Base-by-base conservation (phyloP, 92 coral and sea anemone species). In the Umimayanthus kanabou region DNA sequence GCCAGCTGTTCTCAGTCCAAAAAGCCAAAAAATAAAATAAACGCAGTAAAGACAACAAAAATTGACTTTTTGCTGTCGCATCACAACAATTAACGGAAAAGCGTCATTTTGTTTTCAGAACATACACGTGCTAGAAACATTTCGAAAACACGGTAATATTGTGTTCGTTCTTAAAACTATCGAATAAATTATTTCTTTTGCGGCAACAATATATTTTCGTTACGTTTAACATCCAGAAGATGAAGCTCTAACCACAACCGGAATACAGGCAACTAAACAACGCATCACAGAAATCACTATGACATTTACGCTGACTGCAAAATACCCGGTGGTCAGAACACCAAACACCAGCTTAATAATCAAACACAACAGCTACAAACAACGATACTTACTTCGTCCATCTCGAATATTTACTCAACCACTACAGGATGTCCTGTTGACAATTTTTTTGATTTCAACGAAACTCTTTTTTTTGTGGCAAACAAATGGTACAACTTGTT, bases 301-400 rank as follows among this genome's bases (percentile, higher is more conserved):
- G 13, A 53, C 25, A 39, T 80, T 57, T 61, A 61, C 45, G 20
- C 37, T 49, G 49, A 67, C 39, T 69, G 49, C 23, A 47, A 45
- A 69, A 83, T 83, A 39, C 65, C 76, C 45, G 71, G 71, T 71
- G 78, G 77, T 55, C 26, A 49, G 64, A 70, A 70, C 10, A 83
- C 25, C 42, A 39, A 30, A 83, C 87, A 83, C 87, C 87, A 69
- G 87, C 64, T 13, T 78, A 33, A 7, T 47, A 80, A 80, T 33
- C 58, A 80, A 55, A 83, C 78, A 82, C 75, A 67, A 13, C 58
- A 42, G 53, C n/a, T 49, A 23, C 69, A 61, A 83, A 83, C 42
- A 83, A 16, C 43, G 43, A 26, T 13, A 81, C 20, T 83, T 83
- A 83, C 87, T 74, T 83, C 50, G 58, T 83, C 87, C 87, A 83